Evolutionary conservation across 2,797 vertebrate genomes (phyloP).

Genomic region (Basileuterus tristriatus): DNA sequence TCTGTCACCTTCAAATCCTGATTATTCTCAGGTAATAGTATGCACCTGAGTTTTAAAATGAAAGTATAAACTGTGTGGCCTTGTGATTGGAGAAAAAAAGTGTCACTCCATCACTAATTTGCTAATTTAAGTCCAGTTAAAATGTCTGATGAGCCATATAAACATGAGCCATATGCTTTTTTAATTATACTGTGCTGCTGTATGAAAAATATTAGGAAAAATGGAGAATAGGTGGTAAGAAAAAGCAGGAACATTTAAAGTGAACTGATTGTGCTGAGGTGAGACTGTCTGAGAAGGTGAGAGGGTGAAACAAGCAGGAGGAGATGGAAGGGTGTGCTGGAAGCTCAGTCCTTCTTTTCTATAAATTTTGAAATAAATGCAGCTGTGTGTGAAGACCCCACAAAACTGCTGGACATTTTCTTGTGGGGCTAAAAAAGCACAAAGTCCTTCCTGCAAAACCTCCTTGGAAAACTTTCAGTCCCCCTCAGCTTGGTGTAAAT

Average conservation of each 20-base stretch:
- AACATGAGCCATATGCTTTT: neutral
- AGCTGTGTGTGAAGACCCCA: neutral
- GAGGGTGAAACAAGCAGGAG: neutral
- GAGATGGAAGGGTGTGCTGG: neutral
- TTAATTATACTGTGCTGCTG: neutral
- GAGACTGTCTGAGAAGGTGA: neutral
- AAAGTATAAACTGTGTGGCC: neutral
- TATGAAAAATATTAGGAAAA: neutral
- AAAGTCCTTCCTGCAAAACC: rapidly evolving
- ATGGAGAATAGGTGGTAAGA: neutral
- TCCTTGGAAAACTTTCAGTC: neutral
- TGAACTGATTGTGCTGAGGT: neutral
- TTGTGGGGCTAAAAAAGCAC: rapidly evolving
- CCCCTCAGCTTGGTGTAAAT: neutral
- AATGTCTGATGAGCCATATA: neutral
- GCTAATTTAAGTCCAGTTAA: neutral
- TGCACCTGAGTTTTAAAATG: neutral
- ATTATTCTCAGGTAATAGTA: neutral
- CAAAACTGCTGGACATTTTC: neutral
- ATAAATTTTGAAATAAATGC: neutral
- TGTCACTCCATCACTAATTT: neutral
- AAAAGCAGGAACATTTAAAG: neutral
- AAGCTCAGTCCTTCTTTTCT: rapidly evolving
- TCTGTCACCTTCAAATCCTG: neutral
- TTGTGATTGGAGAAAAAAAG: neutral